Evolutionary conservation across 2,888 invertebrate species (phyloP), one percentile per base, ranked within the genome.

Genomic region (Altica lythri): DNA sequence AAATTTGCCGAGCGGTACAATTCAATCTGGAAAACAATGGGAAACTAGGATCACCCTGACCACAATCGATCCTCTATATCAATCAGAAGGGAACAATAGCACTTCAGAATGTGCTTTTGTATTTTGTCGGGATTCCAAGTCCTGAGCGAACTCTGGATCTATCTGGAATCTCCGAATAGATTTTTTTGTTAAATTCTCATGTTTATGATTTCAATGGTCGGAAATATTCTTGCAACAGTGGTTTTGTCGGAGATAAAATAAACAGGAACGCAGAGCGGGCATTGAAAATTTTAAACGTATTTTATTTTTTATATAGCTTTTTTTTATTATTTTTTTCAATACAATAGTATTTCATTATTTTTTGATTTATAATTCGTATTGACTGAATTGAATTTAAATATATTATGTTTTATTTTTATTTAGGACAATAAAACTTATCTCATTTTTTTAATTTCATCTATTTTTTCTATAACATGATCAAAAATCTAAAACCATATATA

Each of bases 51-150:
- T 49, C 49, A 42, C 37, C 49, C 49, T 32, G 40, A 22, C 49
- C 40, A 16, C 40, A 19, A 18, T 42, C 40, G 49, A 49, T 49
- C 27, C 49, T 49, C 49, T 40, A 35, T 44, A 47, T 49, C 49
- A 49, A 49, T 49, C 49, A 49, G 19, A 42, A 32, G 42, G 43
- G 51, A 55, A 55, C 55, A 55, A 55, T 51, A 16, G 43, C 46
- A 27, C 19, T 46, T 45, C 45, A 38, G 51, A 55, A 51, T 55
- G 55, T 37, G 51, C 55, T 55, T 51, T 55, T 55, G 55, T 55
- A 37, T 47, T 47, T 40, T 40, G 40, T 25, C 22, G 46, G 43
- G 47, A 38, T 19, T 45, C 19, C 55, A 55, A 50, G 34, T 42
- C 32, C 49, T 40, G 49, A 27, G 16, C 34, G 49, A 40, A 49